Evolutionary conservation across 2,888 invertebrate genomes (phyloP).

Genomic region (Dione vanillae): DNA sequence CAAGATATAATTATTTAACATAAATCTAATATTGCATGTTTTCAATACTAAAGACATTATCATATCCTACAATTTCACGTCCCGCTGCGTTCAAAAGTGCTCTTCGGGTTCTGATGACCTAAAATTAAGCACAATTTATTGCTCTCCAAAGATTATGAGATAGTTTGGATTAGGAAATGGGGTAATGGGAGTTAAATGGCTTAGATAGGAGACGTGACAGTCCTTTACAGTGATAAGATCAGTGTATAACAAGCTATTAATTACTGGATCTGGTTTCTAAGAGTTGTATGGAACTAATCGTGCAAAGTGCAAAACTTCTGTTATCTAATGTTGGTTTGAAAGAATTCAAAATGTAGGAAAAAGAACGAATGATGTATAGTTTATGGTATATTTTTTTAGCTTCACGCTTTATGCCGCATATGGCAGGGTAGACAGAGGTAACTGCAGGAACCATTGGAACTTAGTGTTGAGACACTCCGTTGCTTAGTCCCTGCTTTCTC

Average conservation of each 20-base stretch:
- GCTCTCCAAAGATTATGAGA: constrained; percentile 34
- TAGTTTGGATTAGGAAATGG: constrained; percentile 32
- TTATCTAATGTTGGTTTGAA: too few species aligned
- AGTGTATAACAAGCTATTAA: constrained; percentile 12
- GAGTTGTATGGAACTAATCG: neutral
- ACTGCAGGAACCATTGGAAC: too few species aligned
- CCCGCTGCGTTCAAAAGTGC: constrained; percentile 21
- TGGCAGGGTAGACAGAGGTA: too few species aligned
- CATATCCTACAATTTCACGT: constrained; percentile 17
- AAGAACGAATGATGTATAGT: too few species aligned
- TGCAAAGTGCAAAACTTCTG: too few species aligned
- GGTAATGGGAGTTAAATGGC: constrained; percentile 28
- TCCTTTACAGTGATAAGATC: constrained; percentile 13
- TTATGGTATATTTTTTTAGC: too few species aligned
- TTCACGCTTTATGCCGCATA: too few species aligned
- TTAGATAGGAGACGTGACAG: constrained; percentile 16
- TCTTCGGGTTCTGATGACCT: constrained; percentile 23
- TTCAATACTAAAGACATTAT: constrained; percentile 20
- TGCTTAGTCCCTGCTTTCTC: too few species aligned
- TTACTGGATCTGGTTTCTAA: neutral
- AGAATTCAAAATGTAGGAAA: too few species aligned
- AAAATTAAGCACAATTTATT: constrained; percentile 41
- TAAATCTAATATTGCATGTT: neutral
- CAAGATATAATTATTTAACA: too few species aligned
- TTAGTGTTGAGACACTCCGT: too few species aligned